These are phyloP conservation scores for Andrena fulva DNA, from an alignment of 2,888 invertebrate species.

Conservation along the genomic window DNA sequence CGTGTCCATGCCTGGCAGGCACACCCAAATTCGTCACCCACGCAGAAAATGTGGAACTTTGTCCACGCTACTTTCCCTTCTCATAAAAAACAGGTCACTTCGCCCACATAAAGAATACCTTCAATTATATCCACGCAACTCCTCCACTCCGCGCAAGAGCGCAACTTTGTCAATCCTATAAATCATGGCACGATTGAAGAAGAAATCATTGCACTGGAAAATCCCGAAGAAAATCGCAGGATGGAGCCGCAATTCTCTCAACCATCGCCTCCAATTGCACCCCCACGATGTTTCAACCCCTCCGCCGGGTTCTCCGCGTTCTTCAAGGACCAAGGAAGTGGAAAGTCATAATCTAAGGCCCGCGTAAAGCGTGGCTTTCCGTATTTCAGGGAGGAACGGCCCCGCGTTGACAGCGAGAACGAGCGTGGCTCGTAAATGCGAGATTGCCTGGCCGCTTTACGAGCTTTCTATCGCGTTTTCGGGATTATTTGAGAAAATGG, in stretches of 20 bases:
- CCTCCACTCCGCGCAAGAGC: no score
- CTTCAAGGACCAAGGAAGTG: background rate
- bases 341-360: conserved; percentile 8
- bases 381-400: conserved; percentile 54
- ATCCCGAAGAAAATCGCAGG: no score
- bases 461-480: conserved; percentile 80
- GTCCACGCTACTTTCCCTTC: background rate
- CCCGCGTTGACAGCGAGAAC: conserved; percentile 57
- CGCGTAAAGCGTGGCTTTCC: conserved; percentile 20
- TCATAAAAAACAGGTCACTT: no score
- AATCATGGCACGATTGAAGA: no score
- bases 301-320: background rate
- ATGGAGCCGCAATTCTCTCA: no score
- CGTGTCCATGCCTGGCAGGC: conserved; percentile 47
- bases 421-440: conserved; percentile 77
- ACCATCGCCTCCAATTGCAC: background rate
- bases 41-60: conserved; percentile 34
- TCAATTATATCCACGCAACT: no score
- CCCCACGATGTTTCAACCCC: background rate
- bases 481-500: conserved; percentile 82
- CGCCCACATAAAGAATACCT: no score
- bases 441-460: conserved; percentile 79
- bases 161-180: no score
- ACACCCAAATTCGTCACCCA: conserved; percentile 33
- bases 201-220: no score